Base-by-base conservation (phyloP, 2,888 invertebrate genomes). In the Chymomyza procnemis region DNA sequence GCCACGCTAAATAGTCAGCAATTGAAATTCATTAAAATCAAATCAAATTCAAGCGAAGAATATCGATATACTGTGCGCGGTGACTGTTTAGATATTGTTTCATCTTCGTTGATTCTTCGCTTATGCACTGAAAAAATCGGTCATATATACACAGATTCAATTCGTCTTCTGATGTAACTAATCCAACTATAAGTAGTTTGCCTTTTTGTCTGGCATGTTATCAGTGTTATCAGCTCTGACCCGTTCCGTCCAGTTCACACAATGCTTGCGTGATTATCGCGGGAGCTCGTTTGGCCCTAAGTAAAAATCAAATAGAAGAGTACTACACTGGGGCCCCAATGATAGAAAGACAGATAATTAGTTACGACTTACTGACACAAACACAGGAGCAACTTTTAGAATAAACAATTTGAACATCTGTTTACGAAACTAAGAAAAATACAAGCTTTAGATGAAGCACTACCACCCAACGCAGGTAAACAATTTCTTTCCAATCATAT, bases 1-100 rank as follows among this genome's bases (percentile, higher is more conserved):
- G 48, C 47, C 26, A 5, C 30, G 67, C 73, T 72, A 73, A 69
- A 58, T 70, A 73, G 57, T 9, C 46, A 57, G 52, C 73, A 73
- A 73, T 73, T 73, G 70, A 73, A 73, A 73, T 73, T 66, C 62
- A 73, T 73, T 73, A 69, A 74, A 69, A 64, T 55, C 63, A 59
- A 74, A 73, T 74, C 73, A 71, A 55, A 72, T 59, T 59, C 57
- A 57, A 41, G 60, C 16, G n/a, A 9, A 16, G 48, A 47, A 59
- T 22, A 59, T 19, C 47, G 46, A 59, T 21, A n/a, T 22, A 22
- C 6, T 47, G 58, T n/a, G 59, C 47, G 9, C 21, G 21, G 46
- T n/a, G 22, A 26, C 26, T 26, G 26, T 26, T 46, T 19, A n/a
- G 21, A 18, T n/a, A 55, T 22, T 30, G 34, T 34, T 18, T 18